Conservation (phyloP, 2,797 vertebrate species). For the Gambusia yucatana region DNA sequence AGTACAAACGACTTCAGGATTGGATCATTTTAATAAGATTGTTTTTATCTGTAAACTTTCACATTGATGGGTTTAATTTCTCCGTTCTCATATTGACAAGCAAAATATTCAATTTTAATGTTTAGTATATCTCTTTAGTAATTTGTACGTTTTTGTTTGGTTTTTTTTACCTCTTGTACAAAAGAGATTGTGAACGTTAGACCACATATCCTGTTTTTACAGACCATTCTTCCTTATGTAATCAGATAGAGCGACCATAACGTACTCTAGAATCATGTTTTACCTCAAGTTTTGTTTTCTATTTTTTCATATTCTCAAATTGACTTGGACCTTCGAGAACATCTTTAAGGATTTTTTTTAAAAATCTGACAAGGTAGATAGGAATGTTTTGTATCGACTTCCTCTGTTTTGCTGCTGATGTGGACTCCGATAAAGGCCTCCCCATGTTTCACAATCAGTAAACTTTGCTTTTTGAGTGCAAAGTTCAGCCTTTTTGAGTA, state of each 20-base stretch:
- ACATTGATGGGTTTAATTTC: not conserved
- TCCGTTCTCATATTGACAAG: not conserved
- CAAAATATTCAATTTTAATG: not conserved
- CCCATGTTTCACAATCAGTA: slow-evolving; percentile 15
- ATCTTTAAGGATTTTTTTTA: not conserved
- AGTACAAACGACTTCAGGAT: not conserved
- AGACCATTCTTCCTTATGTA: not conserved
- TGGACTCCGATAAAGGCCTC: not conserved
- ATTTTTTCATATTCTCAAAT: not conserved
- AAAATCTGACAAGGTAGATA: not conserved
- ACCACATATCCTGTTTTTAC: not conserved
- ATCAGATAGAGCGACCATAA: not conserved
- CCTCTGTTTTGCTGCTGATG: not conserved
- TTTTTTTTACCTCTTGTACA: no score
- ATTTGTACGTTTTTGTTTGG: not conserved
- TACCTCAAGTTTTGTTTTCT: not conserved
- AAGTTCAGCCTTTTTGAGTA: not conserved
- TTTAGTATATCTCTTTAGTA: not conserved
- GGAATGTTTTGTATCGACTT: slow-evolving; percentile 9
- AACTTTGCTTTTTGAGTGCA: slow-evolving; percentile 6
- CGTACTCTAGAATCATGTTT: not conserved
- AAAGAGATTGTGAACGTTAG: not conserved
- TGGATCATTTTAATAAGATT: not conserved
- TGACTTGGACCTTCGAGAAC: not conserved
- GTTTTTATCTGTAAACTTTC: not conserved